Evolutionary conservation across 2,888 invertebrate species (phyloP).

Genomic region (Rhopalosiphum nymphaeae): DNA sequence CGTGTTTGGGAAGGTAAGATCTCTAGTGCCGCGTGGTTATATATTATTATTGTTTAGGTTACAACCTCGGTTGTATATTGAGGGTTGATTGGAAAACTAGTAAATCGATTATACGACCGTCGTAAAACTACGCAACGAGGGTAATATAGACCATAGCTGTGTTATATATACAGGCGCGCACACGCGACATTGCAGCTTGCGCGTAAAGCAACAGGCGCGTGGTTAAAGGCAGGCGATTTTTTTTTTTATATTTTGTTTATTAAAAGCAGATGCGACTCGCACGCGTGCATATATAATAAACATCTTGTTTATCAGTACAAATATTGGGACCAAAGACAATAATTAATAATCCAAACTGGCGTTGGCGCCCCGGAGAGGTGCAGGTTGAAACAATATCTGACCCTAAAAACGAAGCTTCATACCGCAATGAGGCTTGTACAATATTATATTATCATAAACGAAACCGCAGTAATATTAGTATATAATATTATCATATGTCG

Average conservation of each 20-base stretch:
- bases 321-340: conserved; percentile 27
- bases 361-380: conserved; percentile 15
- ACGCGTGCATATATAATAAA: conserved; percentile 5
- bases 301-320: conserved; percentile 54
- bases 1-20: conserved; percentile 11
- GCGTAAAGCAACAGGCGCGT: conserved; percentile 49
- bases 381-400: conserved; percentile 42
- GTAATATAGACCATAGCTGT: background rate
- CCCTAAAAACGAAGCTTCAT: background rate
- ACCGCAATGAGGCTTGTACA: background rate
- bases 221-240: background rate
- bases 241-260: conserved; percentile 41
- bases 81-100: conserved; percentile 55
- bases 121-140: conserved; percentile 50
- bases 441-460: background rate
- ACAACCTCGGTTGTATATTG: background rate
- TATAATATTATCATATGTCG: background rate
- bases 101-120: conserved; percentile 62
- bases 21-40: conserved; percentile 17
- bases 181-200: conserved; percentile 25
- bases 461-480: background rate
- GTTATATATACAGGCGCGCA: background rate
- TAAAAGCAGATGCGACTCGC: conserved; percentile 44
- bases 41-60: conserved; percentile 21
- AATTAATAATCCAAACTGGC: conserved; percentile 37